Evolutionary conservation across 2,113 vertebrate genomes (phyloP), one percentile per base, ranked within the genome.

Genomic region (Prunella fulvescens): DNA sequence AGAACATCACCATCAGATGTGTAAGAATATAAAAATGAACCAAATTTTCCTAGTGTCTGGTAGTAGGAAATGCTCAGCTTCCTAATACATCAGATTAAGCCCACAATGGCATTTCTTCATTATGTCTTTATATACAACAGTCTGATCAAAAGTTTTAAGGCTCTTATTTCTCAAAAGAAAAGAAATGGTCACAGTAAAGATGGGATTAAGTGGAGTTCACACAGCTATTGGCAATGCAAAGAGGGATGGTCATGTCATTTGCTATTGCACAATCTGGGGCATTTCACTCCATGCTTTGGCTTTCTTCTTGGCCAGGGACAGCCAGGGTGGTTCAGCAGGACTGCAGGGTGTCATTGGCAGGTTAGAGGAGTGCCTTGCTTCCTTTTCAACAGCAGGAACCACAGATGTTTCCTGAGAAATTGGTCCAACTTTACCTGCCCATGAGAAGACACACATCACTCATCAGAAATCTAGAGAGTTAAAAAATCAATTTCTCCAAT

Each of bases 221-320:
- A 19, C 24, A 91, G 76, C 82, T 93, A 84, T 85, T 94, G 89
- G 93, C 78, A 96, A 86, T 74, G 79, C 56, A 74, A 81, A 92
- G 58, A 79, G 92, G 87, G 81, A 91, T 58, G 74, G 24, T 58
- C 29, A 1, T 56, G 56, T 37, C 51, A 58, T 88, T 83, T 95
- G 73, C 79, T 96, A 98, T 96, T 99, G 98, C 50, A 98, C 98
- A 8, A 97, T 98, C 92, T 99, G 98, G 19, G 98, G 97, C 98
- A 99, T 99, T 81, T 99, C 98, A 48, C 98, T 99, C 99, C 99
- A 99, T 19, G 99, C 99, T 97, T 99, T 98, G 95, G 99, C 98
- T 96, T 99, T 99, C 97, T 99, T 99, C 98, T 99, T 99, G 93
- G 99, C 99, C 96, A 99, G 81, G 5, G 98, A 99, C 89, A 99